phyloP scores from a whole-genome alignment of 2,113 vertebrate species.

The Larimichthys crocea region DNA sequence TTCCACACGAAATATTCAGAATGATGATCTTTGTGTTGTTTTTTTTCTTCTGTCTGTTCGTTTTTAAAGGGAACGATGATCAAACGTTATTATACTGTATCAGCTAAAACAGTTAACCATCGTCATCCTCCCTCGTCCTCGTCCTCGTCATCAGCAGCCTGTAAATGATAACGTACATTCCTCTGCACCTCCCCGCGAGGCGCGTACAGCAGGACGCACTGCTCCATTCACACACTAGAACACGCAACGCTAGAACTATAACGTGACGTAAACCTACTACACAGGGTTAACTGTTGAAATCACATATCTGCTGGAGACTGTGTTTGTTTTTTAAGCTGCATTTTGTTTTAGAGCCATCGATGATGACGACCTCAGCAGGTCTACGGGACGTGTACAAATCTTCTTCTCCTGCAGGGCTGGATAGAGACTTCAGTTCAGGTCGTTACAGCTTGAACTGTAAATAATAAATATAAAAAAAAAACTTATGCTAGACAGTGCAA shows the following conservation, averaged over 20 bases:
- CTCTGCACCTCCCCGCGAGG: neutral
- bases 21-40: neutral
- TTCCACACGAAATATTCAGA: constrained; percentile 38
- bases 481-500: constrained; percentile 47
- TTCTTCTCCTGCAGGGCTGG: constrained; percentile 46
- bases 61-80: constrained; percentile 21
- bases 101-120: neutral
- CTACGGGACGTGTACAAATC: neutral
- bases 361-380: neutral
- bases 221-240: neutral
- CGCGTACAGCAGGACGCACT: neutral
- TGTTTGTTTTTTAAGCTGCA: constrained; percentile 2
- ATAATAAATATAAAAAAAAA: too few relatives aligned
- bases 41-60: neutral
- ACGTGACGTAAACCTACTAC: constrained; percentile 8
- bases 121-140: neutral
- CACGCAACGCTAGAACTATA: neutral
- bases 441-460: constrained; percentile 9
- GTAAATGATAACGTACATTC: constrained; percentile 15
- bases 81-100: constrained; percentile 15
- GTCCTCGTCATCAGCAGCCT: neutral
- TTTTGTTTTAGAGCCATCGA: constrained; percentile 16
- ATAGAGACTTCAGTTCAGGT: constrained; percentile 33
- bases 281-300: constrained; percentile 53
- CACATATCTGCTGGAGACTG: constrained; percentile 62